phyloP scores from a whole-genome alignment of 2,888 invertebrate genomes.

The Pristionchus arcanus region DNA sequence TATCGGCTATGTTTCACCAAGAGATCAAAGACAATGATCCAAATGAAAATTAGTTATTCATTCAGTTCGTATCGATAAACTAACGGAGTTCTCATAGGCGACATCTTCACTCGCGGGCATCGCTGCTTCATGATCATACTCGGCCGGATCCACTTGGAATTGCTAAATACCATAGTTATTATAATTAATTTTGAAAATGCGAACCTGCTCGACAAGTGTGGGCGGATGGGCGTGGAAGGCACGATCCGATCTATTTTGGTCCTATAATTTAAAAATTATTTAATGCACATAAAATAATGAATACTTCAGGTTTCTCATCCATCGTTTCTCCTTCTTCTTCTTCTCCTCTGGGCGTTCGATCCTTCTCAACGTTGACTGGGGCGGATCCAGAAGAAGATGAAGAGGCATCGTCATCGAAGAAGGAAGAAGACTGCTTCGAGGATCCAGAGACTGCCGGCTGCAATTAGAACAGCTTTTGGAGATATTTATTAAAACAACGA shows the following conservation, averaged over 20 bases:
- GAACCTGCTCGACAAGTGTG: conserved; percentile 16
- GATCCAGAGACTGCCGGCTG: neutral
- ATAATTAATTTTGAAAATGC: neutral
- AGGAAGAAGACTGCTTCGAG: neutral
- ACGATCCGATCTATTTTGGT: conserved; percentile 39
- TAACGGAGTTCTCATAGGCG: conserved; percentile 41
- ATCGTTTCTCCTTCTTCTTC: conserved; percentile 22
- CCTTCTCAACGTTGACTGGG: neutral
- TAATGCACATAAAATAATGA: neutral
- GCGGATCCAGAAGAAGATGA: neutral
- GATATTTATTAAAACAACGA: neutral
- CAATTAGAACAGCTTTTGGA: neutral
- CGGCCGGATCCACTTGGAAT: conserved; percentile 50
- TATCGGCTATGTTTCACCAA: neutral
- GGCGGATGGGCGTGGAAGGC: conserved; percentile 40
- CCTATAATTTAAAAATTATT: neutral
- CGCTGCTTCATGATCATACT: conserved; percentile 29
- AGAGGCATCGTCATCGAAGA: conserved; percentile 10
- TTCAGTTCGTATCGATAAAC: no score
- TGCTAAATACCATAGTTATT: neutral
- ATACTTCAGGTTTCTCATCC: neutral
- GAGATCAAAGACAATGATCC: neutral
- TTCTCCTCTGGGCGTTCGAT: conserved; percentile 8
- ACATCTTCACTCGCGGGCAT: conserved; percentile 31
- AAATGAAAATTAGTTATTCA: no score